Base-by-base conservation (phyloP, 2,113 vertebrate species). In the Strigops habroptila region DNA sequence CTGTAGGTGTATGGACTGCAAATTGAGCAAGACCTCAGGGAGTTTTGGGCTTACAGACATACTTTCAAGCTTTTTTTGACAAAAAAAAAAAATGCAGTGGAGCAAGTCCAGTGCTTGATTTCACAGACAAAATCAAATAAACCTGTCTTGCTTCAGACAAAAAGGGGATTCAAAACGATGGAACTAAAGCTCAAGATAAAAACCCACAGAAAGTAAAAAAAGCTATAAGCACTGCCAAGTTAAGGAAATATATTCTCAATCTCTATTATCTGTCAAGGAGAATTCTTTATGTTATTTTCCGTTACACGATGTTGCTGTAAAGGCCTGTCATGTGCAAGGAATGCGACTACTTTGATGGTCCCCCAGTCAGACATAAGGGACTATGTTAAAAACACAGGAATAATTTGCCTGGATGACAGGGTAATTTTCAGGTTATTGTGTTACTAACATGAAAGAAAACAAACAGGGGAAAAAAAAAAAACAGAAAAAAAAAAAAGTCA, bases 101-200 rank as follows among this genome's bases (percentile, higher is more conserved):
- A 92, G 24, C 31, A 70, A 86, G 44, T 77, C 53, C 55, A 89
- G 28, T 49, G 33, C 41, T 84, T 67, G 53, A 70, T 92, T 89
- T 94, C 55, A 88, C 48, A 83, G 76, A 39, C 35, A 80, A 93
- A 92, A 81, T 77, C 60, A 92, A 86, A 95, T 76, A 95, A 95
- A 83, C 24, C 41, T 86, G 41, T 86, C 60, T 53, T 86, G 49
- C 18, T 22, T 92, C 64, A 67, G 31, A 62, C 81, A 33, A 89
- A 95, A 96, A 62, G 65, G 37, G n/a, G 55, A 86, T 84, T 91
- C 80, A 94, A 78, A 83, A 70, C 0, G 7, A 77, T 53, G 46
- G 83, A 78, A 51, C 15, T 84, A 70, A 37, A 83, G 49, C 24
- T 75, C 55, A 77, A 43, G 37, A 53, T 53, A 28, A 91, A 86